Conservation (phyloP, 2,113 vertebrate genomes). For the Mormyrus lacerda region DNA sequence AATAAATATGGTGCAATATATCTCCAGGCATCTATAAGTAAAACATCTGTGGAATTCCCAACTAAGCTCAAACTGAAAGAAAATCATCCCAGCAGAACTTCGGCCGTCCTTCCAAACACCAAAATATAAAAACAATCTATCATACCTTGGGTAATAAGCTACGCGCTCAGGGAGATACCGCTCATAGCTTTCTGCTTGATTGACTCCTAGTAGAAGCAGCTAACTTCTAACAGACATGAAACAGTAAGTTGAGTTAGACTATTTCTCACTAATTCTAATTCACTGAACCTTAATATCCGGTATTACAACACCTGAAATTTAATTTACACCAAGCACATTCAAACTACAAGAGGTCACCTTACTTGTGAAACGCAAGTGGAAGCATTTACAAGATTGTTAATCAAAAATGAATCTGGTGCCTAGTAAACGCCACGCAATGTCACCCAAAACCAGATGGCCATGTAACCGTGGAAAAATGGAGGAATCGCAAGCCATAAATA, state of each 20-base stretch:
- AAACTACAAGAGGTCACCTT: not conserved
- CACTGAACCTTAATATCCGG: not conserved
- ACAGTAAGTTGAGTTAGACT: not conserved
- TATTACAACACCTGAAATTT: not conserved
- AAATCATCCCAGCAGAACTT: not conserved
- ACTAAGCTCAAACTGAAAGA: not conserved
- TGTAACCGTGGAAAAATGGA: not conserved
- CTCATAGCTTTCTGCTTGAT: not conserved
- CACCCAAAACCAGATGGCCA: not conserved
- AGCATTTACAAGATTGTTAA: not conserved
- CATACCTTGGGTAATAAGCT: not conserved
- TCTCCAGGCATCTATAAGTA: not conserved
- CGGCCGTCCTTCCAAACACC: not conserved
- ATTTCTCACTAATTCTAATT: too few relatives aligned
- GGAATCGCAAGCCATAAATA: not conserved
- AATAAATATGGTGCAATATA: not conserved
- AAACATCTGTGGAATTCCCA: not conserved
- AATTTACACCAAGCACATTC: not conserved
- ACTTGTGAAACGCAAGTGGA: not conserved
- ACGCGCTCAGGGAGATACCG: not conserved
- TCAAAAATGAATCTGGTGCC: not conserved
- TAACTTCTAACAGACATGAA: not conserved
- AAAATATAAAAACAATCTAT: not conserved
- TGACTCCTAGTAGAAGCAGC: not conserved
- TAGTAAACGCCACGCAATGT: not conserved